Evolutionary conservation across 1,140 invertebrate species (phyloP).

Genomic region (Drosophila triauraria): DNA sequence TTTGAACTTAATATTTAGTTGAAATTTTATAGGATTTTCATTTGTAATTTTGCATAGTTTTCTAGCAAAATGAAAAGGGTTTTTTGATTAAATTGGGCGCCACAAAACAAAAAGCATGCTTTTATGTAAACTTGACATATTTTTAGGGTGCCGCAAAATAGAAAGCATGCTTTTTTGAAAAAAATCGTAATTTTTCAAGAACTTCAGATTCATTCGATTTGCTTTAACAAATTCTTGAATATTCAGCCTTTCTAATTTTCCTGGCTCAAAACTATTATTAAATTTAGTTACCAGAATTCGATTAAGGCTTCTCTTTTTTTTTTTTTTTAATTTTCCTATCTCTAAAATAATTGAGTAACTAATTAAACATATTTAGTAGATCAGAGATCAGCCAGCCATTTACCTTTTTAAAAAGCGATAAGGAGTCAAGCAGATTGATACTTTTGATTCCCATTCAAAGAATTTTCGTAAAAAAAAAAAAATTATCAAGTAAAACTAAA

Average conservation of each 20-base stretch:
- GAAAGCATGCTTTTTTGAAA: no score
- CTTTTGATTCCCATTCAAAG: not conserved
- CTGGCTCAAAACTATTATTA: no score
- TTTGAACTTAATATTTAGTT: not conserved
- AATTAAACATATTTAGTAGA: slow-evolving; percentile 17
- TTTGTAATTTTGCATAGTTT: not conserved
- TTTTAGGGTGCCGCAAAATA: no score
- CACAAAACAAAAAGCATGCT: not conserved
- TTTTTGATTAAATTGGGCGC: not conserved
- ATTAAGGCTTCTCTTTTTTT: not conserved
- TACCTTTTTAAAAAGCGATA: slow-evolving; percentile 3
- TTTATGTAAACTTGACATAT: not conserved
- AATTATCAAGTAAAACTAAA: not conserved
- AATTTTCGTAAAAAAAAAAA: not conserved
- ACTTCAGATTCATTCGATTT: no score
- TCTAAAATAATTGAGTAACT: slow-evolving; percentile 10
- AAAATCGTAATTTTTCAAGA: no score
- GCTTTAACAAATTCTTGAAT: no score
- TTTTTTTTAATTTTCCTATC: not conserved
- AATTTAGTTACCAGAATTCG: not conserved
- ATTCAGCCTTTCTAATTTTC: no score
- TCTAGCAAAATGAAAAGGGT: not conserved
- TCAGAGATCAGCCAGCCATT: slow-evolving; percentile 1
- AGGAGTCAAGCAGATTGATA: not conserved
- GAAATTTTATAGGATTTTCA: no score